phyloP scores from a whole-genome alignment of 2,113 vertebrate genomes.

The Mus pahari region DNA sequence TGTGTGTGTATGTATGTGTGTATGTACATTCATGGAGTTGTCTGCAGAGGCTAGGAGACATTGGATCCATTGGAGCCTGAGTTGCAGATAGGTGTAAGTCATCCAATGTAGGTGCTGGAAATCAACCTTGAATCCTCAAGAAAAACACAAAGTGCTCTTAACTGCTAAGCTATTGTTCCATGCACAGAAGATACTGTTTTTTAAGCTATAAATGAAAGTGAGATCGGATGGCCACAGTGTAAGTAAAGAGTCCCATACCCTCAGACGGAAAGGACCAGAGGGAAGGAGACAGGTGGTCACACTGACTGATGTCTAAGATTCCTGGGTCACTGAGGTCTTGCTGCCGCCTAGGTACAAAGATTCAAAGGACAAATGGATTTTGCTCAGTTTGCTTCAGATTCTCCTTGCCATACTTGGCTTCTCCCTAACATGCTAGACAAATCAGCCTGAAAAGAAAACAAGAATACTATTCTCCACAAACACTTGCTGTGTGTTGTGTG shows the following conservation, averaged over 20 bases:
- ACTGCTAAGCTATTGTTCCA: too few relatives aligned
- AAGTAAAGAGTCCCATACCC: neutral
- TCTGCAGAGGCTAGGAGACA: neutral
- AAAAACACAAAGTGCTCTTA: neutral
- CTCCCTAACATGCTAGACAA: neutral
- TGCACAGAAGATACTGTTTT: neutral
- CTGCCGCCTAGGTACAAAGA: neutral
- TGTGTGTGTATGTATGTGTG: neutral
- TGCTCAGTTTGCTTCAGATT: neutral
- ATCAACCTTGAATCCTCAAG: neutral
- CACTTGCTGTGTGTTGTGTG: neutral
- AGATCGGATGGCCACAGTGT: neutral
- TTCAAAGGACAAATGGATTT: neutral
- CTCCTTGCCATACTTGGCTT: neutral
- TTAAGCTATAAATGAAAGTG: neutral
- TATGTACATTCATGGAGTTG: neutral
- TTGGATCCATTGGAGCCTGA: too few relatives aligned
- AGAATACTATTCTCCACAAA: constrained; percentile 11
- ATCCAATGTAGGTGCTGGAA: neutral
- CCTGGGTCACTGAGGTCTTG: neutral
- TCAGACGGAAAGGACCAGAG: neutral
- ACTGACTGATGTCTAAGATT: neutral
- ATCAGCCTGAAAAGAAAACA: neutral
- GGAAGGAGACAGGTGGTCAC: accelerated
- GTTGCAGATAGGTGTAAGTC: neutral